These are phyloP conservation scores for Drosophila gunungcola DNA, from an alignment of 1,140 invertebrate genomes.

Conservation along the genomic window DNA sequence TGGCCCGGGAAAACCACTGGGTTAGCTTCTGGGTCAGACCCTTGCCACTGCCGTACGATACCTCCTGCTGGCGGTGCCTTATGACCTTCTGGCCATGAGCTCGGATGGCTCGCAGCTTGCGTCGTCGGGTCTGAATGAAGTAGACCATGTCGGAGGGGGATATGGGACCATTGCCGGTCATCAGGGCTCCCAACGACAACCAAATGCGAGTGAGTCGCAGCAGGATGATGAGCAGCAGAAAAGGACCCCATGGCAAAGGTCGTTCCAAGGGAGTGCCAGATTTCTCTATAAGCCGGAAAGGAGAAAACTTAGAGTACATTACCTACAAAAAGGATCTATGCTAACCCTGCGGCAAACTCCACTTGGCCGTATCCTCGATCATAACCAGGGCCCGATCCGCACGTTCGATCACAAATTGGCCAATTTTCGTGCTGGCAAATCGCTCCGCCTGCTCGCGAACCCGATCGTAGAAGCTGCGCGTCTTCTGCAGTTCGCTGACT, in stretches of 20 bases:
- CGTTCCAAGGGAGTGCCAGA: conserved; percentile 51
- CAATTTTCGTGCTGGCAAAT: conserved; percentile 66
- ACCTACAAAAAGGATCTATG: too few relatives aligned
- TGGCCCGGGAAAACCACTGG: conserved; percentile 62
- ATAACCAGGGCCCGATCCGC: conserved; percentile 61
- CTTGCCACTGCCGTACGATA: conserved; percentile 12
- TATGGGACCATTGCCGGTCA: conserved; percentile 73
- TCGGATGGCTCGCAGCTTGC: conserved; percentile 73
- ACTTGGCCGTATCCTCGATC: conserved; percentile 79
- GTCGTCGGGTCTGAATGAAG: conserved; percentile 76
- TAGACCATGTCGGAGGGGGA: conserved; percentile 68
- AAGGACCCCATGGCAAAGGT: conserved; percentile 73
- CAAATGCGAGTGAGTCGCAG: conserved; percentile 71
- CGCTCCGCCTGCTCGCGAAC: conserved; percentile 66
- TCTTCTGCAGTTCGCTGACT: conserved; percentile 60
- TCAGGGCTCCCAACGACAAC: conserved; percentile 69
- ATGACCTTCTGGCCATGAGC: conserved; percentile 65
- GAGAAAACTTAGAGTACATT: too few relatives aligned
- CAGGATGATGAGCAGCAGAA: conserved; percentile 67
- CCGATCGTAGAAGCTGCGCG: conserved; percentile 58
- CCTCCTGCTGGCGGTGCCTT: conserved; percentile 48
- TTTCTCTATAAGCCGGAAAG: conserved; percentile 28
- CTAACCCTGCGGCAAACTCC: conserved; percentile 78
- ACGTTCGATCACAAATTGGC: conserved; percentile 66
- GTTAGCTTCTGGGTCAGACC: conserved; percentile 41